Base-by-base conservation (phyloP, 2,113 vertebrate species). In the Columbina picui region DNA sequence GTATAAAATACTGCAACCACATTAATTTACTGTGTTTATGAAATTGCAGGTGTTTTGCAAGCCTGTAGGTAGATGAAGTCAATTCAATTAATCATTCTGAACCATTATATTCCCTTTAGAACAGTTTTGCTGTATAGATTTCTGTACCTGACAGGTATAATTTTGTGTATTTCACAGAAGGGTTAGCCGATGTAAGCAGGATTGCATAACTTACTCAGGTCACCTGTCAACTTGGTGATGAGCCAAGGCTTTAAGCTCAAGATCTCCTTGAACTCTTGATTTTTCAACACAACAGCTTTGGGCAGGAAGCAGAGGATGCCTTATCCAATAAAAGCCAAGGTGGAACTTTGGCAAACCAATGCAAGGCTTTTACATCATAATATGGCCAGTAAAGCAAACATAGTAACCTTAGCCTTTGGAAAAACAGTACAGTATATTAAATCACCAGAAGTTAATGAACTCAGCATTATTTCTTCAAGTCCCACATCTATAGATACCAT, bases 201-300 rank as follows among this genome's bases (percentile, higher is more conserved):
- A 85, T 88, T 96, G 88, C 6, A 1, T 95, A 96, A 95, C 82
- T 70, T 77, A 20, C 32, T 94, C 59, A 83, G 90, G 90, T 96
- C 88, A 95, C 78, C 82, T 63, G 79, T 50, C 87, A 94, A 73
- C 21, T 67, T 5, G 0, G 26, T 74, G 75, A 91, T 2, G 10
- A 85, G 59, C 36, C 70, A 73, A 47, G 49, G 55, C 29, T 95
- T 96, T 93, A 93, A 90, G 82, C 36, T 89, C 73, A 82, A 26
- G 1, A 89, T 57, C 77, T 91, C 92, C 81, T 91, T 89, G 57
- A 96, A 91, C 89, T 74, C 87, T 63, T 93, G 50, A 74, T 94
- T 94, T 95, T 89, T 77, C 70, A 93, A 45, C 60, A 43, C 50
- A 82, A 64, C n/a, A 76, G 70, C 75, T 95, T 57, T 83, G 68